Percentiles rank a stretch among this genome's conserved stretches.
Conservation (phyloP, 1,140 invertebrate genomes). For the Mactra quadrangularis region DNA sequence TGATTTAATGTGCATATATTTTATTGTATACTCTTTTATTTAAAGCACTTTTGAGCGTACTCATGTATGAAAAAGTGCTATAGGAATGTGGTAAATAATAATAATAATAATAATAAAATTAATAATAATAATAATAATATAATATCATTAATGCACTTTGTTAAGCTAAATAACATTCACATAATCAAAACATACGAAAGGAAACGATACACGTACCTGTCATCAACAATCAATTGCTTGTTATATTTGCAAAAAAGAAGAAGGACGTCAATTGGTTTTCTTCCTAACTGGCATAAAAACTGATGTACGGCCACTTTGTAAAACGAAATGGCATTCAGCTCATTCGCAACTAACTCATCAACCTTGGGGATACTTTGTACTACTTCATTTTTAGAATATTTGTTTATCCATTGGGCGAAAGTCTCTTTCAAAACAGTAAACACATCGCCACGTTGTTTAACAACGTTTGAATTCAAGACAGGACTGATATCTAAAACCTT, state of each 20-base stretch:
- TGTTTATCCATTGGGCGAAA: neutral
- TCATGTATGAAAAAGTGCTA: too few relatives aligned
- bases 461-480: neutral
- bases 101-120: too few relatives aligned
- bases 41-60: too few relatives aligned
- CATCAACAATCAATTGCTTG: neutral
- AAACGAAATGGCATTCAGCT: neutral
- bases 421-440: neutral
- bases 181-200: neutral
- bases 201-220: neutral
- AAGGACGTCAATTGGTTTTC: neutral
- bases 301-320: slow-evolving; percentile 4
- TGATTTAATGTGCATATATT: neutral
- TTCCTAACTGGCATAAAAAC: neutral
- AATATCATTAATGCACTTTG: neutral
- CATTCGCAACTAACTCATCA: neutral
- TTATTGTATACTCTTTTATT: too few relatives aligned
- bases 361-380: neutral
- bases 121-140: neutral
- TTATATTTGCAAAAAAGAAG: neutral
- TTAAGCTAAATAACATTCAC: neutral
- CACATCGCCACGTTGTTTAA: neutral
- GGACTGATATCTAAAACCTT: neutral
- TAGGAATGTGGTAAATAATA: too few relatives aligned
- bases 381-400: neutral